Base-by-base conservation (phyloP, 1,140 invertebrate genomes). In the Mycetomoellerius zeteki region DNA sequence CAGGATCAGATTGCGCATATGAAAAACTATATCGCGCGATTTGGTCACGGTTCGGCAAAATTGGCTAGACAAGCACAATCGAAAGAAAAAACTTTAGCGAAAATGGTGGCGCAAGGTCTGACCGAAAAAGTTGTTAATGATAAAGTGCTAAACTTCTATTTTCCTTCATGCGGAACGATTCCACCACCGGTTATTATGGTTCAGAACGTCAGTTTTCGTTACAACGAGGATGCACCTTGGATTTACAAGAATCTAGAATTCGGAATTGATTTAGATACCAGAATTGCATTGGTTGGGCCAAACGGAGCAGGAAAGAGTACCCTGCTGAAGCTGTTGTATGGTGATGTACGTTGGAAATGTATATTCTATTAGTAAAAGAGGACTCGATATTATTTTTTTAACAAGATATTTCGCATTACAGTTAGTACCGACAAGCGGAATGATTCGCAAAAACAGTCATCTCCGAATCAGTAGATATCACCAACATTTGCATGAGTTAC, bases 121-220 rank as follows among this genome's bases (percentile, higher is more conserved):
- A 99, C 99, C 3, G 99, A 99, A 93, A 99, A 98, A 96, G 98
- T 99, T 0, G 95, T 97, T 0, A 97, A 96, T 87, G 99, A 99
- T 92, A 99, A 99, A 96, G 97, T 96, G 47, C 96, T 99, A 12
- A 97, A 97, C 72, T 99, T 99, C 94, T 99, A 98, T 94, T 99
- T 99, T 95, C 99, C 99, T 10, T 98, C 98, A 43, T 99, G 99
- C 94, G 99, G 99, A 80, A 98, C 97, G 33, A 98, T 99, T 89
- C 99, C 99, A 62, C 99, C 99, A 0, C 99, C 99, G 1, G 99
- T 99, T 81, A 99, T 99, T 88, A 99, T 99, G 99, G 99, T 99
- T 56, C 96, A 98, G 96, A 99, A 99, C 94, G 99, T 99, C 27
- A 98, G 98, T 92, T 99, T 99, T 96, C 97, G 97, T 33, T 99